Evolutionary conservation across 2,888 invertebrate species (phyloP), one percentile per base, ranked within the genome.

Genomic region (Dicycla oo): DNA sequence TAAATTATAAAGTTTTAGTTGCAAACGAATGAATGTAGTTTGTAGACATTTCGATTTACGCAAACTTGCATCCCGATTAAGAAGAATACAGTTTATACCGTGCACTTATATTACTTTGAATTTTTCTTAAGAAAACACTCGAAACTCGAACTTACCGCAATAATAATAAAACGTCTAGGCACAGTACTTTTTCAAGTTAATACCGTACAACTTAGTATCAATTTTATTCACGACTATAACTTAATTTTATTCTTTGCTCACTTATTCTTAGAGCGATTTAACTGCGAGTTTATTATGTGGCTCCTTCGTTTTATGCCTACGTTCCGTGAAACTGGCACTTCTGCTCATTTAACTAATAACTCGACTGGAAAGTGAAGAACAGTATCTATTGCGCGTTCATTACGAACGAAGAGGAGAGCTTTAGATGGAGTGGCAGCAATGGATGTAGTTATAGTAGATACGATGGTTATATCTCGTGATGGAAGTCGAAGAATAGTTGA

Each of bases 281-380:
- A 83, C 87, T 87, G 74, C 8, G 26, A 81, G 83, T 85, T 84
- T 84, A 84, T 83, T 84, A 79, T 82, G 79, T 69, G 82, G 73
- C 66, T 77, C 77, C 69, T 79, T 61, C 58, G 65, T 82, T 86
- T 84, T 74, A 68, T 81, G 75, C 73, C 71, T 73, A 81, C 69
- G 51, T 47, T 65, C 67, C 47, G 58, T 80, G 67, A 80, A 80
- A 84, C 81, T 81, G 68, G 71, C 82, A 75, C 81, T 73, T 78
- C 77, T 83, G 70, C 71, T 77, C 64, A 69, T 81, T 83, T 71
- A 57, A 69, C 65, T 75, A 74, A 80, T 80, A 81, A 56, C 63
- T 57, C 73, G 73, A 69, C 54, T 58, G 18, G 54, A 73, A 67
- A 73, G 61, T 56, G 58, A 34, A 43, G 18, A 53, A 34, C 65